These are phyloP conservation scores for Cochlearius cochlearius DNA, from an alignment of 2,113 vertebrate genomes.

Conservation along the genomic window DNA sequence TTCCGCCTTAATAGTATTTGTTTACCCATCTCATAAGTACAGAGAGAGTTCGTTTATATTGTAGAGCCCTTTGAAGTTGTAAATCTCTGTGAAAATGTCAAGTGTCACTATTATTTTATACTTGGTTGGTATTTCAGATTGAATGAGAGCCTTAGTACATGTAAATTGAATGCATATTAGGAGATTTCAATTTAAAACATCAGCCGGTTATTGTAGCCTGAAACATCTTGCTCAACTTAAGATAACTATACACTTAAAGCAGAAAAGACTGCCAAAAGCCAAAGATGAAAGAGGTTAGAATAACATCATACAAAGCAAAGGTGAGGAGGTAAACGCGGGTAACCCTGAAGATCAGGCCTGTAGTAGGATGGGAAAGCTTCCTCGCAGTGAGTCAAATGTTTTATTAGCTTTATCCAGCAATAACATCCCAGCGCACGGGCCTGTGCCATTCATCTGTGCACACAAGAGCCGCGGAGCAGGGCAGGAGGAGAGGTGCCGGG, in stretches of 20 bases:
- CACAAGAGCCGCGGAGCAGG: not conserved
- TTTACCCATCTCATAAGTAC: constrained; percentile 9
- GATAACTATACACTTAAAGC: constrained; percentile 44
- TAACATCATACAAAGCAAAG: constrained; percentile 35
- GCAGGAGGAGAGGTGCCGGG: constrained; percentile 4
- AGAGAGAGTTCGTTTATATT: constrained; percentile 6
- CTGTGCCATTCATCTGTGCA: constrained; percentile 8
- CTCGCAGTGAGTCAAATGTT: constrained; percentile 2
- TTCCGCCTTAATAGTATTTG: not conserved
- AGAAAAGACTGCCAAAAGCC: constrained; percentile 53
- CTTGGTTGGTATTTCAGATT: constrained; percentile 29
- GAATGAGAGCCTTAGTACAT: constrained; percentile 41
- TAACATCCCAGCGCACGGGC: not conserved
- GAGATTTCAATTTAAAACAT: constrained; percentile 54
- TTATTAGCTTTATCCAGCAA: constrained; percentile 61
- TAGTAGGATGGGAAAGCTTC: constrained; percentile 43
- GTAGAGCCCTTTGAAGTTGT: constrained; percentile 49
- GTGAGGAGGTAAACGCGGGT: constrained; percentile 48
- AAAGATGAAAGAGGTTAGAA: constrained; percentile 67
- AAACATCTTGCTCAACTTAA: constrained; percentile 70
- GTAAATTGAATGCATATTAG: constrained; percentile 67
- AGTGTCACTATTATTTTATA: constrained; percentile 65
- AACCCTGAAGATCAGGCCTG: constrained; percentile 31
- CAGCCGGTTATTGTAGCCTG: constrained; percentile 45
- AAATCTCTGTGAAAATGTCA: constrained; percentile 55